phyloP scores from a whole-genome alignment of 2,888 invertebrate species.

The Dynastes tityus region DNA sequence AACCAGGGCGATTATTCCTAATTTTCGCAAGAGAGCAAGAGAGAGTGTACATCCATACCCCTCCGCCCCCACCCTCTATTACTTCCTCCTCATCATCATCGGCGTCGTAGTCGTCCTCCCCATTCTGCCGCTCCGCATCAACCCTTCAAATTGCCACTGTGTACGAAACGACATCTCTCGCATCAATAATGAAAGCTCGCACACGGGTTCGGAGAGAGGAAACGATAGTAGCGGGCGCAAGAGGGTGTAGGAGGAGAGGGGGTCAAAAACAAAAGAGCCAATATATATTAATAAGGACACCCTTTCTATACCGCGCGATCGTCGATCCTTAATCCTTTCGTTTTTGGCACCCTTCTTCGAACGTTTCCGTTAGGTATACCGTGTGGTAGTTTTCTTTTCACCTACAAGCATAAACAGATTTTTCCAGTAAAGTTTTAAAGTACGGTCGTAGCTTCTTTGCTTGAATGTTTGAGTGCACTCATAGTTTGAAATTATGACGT shows the following conservation, averaged over 20 bases:
- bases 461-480: no score
- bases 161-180: conserved; percentile 44
- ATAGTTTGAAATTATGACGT: no score
- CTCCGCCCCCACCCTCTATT: not conserved
- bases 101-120: no score
- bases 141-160: conserved; percentile 48
- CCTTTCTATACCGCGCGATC: conserved; percentile 60
- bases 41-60: conserved; percentile 19
- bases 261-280: conserved; percentile 60
- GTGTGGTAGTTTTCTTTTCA: not conserved
- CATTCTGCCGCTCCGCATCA: not conserved
- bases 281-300: conserved; percentile 66
- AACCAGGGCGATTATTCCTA: conserved; percentile 38
- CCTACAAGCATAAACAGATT: no score
- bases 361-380: not conserved
- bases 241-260: conserved; percentile 21
- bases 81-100: not conserved
- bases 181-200: conserved; percentile 51
- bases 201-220: conserved; percentile 7
- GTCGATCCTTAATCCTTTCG: conserved; percentile 60
- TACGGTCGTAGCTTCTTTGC: no score
- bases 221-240: not conserved
- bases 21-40: conserved; percentile 23
- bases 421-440: no score
- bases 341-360: conserved; percentile 47